phyloP scores from a whole-genome alignment of 2,797 vertebrate species.

The Rhinoraja longicauda region DNA sequence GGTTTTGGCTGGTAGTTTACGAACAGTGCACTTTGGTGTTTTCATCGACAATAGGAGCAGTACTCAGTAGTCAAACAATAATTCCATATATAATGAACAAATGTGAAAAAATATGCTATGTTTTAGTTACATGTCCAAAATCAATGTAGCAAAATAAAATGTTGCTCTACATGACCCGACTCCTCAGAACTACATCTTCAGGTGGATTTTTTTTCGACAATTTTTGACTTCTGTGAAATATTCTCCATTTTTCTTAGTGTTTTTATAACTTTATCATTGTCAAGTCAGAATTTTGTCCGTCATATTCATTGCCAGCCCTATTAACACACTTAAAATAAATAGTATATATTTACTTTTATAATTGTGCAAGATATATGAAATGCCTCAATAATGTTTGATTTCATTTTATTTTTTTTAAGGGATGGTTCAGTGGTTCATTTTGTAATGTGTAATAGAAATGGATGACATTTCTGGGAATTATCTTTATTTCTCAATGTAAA shows the following conservation, averaged over 20 bases:
- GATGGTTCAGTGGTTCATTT: constrained; percentile 13
- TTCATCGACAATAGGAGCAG: neutral
- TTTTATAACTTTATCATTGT: neutral
- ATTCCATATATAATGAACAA: constrained; percentile 19
- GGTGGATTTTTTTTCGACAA: neutral
- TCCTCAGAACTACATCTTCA: neutral
- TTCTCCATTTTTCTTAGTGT: neutral
- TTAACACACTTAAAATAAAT: constrained; percentile 5
- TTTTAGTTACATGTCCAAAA: neutral
- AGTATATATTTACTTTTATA: constrained; percentile 13
- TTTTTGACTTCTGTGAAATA: neutral
- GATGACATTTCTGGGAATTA: neutral
- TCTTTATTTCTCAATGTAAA: neutral
- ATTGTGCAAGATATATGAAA: constrained; percentile 9
- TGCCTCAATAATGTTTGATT: constrained; percentile 39
- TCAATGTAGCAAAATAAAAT: neutral
- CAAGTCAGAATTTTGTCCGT: neutral
- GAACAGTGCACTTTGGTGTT: neutral
- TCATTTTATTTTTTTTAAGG: constrained; percentile 25
- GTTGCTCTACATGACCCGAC: neutral
- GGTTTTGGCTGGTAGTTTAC: neutral
- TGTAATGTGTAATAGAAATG: neutral
- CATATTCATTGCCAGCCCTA: neutral
- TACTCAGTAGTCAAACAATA: neutral
- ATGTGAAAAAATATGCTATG: neutral